A percentile compares a stretch with the other conserved stretches of the same genome.
These are phyloP conservation scores for Otus sunia DNA, from an alignment of 2,113 vertebrate genomes.

Conservation along the genomic window DNA sequence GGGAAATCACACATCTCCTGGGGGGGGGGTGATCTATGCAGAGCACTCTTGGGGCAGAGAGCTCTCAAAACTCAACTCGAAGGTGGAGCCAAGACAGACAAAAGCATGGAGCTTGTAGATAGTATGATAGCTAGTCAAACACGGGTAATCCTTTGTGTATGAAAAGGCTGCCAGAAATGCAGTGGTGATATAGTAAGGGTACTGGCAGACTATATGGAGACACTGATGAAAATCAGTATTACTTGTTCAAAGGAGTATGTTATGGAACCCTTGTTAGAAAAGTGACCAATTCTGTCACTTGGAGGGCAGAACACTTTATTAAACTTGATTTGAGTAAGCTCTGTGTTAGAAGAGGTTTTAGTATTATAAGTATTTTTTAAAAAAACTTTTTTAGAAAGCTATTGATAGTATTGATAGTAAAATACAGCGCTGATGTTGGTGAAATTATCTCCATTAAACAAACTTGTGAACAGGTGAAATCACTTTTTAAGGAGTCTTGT, in stretches of 20 bases:
- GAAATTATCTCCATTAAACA: not conserved
- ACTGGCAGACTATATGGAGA: not conserved
- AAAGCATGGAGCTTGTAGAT: not conserved
- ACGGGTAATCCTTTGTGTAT: not conserved
- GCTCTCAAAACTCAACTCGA: not conserved
- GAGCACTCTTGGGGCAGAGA: not conserved
- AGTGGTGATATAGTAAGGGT: not conserved
- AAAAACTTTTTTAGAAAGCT: not conserved
- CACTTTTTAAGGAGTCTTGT: not conserved
- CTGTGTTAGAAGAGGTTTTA: not conserved
- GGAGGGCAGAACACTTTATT: not conserved
- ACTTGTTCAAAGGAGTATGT: not conserved
- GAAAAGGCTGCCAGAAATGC: not conserved
- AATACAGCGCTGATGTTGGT: not conserved
- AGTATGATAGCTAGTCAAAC: fast-evolving
- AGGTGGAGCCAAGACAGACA: not conserved
- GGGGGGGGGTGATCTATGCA: not conserved
- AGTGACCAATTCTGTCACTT: not conserved
- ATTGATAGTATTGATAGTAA: not conserved
- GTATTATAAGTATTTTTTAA: not conserved
- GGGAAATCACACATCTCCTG: not conserved
- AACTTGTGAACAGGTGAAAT: not conserved
- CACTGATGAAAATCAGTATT: not conserved
- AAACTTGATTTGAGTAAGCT: not conserved
- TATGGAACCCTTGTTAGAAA: not conserved